A percentile compares a stretch with the other conserved stretches of the same genome.
These are phyloP conservation scores for Pristiophorus japonicus DNA, from an alignment of 2,113 vertebrate species.

Conservation along the genomic window DNA sequence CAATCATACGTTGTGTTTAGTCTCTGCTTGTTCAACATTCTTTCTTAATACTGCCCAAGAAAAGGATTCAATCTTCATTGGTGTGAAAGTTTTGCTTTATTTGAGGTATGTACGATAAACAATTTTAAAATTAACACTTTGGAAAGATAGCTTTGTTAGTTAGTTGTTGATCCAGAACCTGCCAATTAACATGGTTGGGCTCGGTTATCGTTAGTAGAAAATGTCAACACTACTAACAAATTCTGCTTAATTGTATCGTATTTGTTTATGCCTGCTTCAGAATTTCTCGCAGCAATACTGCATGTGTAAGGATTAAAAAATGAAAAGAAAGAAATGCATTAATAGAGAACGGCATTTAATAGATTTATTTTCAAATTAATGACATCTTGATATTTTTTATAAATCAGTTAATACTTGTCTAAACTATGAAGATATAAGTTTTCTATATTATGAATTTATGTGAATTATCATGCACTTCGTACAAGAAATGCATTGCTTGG, in stretches of 20 bases:
- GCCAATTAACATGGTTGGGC: not conserved
- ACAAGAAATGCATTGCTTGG: not conserved
- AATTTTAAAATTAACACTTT: not conserved
- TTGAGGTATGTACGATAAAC: slow-evolving; percentile 1
- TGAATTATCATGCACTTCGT: not conserved
- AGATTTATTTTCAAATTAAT: not conserved
- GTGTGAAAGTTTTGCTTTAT: not conserved
- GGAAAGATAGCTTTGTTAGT: not conserved
- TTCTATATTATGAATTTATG: not conserved
- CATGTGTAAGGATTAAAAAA: not conserved
- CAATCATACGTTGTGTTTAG: not conserved
- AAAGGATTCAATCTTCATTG: not conserved
- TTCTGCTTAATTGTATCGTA: not conserved
- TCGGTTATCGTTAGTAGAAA: not conserved
- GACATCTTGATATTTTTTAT: not conserved
- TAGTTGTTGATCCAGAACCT: not conserved
- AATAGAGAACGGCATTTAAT: not conserved
- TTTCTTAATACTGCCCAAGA: not conserved
- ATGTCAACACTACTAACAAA: not conserved
- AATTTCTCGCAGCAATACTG: not conserved
- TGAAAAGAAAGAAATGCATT: not conserved
- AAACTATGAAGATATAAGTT: not conserved
- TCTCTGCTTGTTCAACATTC: not conserved
- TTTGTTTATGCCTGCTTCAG: not conserved
- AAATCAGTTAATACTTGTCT: not conserved